Evolutionary conservation across 2,888 invertebrate genomes (phyloP).

Genomic region (Gibbula magus): DNA sequence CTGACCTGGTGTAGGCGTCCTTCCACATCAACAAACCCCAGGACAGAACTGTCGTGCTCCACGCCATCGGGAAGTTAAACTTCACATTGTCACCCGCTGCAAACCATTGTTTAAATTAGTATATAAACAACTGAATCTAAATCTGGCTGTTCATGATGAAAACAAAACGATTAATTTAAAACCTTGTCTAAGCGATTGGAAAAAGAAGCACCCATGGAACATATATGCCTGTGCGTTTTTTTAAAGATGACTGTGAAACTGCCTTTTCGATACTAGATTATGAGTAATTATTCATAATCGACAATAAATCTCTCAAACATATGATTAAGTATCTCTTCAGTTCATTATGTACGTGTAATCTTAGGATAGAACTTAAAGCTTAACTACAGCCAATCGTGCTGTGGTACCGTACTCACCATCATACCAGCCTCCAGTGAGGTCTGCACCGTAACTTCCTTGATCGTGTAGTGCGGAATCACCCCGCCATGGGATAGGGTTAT

Average conservation of each 20-base stretch:
- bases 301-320: too few relatives aligned
- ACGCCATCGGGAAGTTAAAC: constrained; percentile 68
- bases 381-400: too few relatives aligned
- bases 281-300: too few relatives aligned
- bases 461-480: constrained; percentile 52
- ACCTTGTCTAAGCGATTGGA: too few relatives aligned
- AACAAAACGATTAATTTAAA: too few relatives aligned
- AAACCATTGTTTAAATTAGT: neutral
- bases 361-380: too few relatives aligned
- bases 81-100: constrained; percentile 67
- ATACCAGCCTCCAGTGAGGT: constrained; percentile 60
- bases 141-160: neutral
- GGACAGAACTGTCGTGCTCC: constrained; percentile 26
- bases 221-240: too few relatives aligned
- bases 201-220: too few relatives aligned
- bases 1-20: constrained; percentile 58
- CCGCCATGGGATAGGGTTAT: constrained; percentile 54
- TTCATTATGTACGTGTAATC: too few relatives aligned
- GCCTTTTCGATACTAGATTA: too few relatives aligned
- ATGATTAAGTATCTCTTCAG: too few relatives aligned
- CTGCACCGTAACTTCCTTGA: constrained; percentile 41
- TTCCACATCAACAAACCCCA: constrained; percentile 38
- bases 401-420: constrained; percentile 51
- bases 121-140: neutral
- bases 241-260: too few relatives aligned